Base-by-base conservation (phyloP, 2,113 vertebrate genomes). In the Hystrix cristata region DNA sequence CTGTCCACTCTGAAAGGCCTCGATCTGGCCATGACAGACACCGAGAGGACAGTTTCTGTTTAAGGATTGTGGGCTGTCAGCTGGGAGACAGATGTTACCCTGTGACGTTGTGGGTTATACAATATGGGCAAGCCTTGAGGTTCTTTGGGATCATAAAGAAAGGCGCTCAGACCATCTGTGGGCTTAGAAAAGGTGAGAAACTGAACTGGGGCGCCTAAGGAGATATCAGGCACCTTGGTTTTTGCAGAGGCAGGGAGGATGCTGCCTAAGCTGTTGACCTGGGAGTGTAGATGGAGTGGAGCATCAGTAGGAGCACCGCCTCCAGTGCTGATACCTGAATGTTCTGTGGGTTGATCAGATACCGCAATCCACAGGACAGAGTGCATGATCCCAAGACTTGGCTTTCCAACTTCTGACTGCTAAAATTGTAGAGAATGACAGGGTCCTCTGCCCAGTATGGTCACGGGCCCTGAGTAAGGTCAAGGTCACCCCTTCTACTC, bases 151-250 rank as follows among this genome's bases (percentile, higher is more conserved):
- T 59, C 59, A 69, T n/a, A 80, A 55, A 81, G 79, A 82, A 88
- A 0, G 74, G 55, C 19, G 67, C 27, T 10, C 46, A 83, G 10
- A 16, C 31, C 25, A 69, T 46, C 65, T 13, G 21, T 27, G 72
- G n/a, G 29, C 65, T 96, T 90, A 90, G 95, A 80, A 89, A 86
- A 95, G 19, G 38, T 78, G 59, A 69, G 74, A 95, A 89, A n/a
- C 43, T 62, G 84, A 94, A 23, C 43, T 84, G 69, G 64, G 64
- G 76, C 84, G 59, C 34, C 8, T 43, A 91, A 65, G 53, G 60
- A 67, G 43, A 57, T 71, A 16, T 91, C 27, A 55, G n/a, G 31
- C 85, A 83, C 67, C 65, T 86, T 80, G 29, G 67, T 93, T 82
- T 48, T n/a, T 88, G 19, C 55, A 5, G 23, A 95, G 79, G 46